Evolutionary conservation across 2,797 vertebrate species (phyloP).

Genomic region (Sparidentex hasta): DNA sequence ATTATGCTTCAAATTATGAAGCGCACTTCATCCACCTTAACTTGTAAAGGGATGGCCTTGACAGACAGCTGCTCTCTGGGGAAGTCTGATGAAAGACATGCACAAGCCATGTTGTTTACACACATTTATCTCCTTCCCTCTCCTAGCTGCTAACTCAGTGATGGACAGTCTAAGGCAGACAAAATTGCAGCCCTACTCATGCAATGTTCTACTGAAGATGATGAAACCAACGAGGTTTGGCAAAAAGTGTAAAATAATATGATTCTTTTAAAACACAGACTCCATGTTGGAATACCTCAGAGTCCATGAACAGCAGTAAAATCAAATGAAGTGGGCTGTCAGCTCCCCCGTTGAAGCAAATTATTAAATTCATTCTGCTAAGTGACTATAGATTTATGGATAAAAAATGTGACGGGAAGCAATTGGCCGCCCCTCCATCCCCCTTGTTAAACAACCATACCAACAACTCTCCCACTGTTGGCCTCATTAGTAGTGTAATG

Average conservation of each 20-base stretch:
- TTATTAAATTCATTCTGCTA: constrained; percentile 23
- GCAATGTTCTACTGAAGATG: neutral
- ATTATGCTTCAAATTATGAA: constrained; percentile 17
- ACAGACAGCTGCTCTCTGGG: neutral
- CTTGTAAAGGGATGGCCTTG: constrained; percentile 1
- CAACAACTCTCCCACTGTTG: constrained; percentile 38
- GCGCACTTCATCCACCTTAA: constrained; percentile 23
- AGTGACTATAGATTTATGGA: constrained; percentile 54
- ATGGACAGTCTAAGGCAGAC: neutral
- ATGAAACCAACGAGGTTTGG: neutral
- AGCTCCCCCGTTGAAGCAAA: neutral
- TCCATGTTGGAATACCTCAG: neutral
- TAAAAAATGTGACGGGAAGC: constrained; percentile 32
- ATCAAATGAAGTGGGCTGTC: neutral
- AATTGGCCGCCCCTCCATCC: constrained; percentile 20
- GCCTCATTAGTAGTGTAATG: constrained; percentile 61
- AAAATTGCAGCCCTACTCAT: neutral
- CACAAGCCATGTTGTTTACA: neutral
- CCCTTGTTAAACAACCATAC: constrained; percentile 43
- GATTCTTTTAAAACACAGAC: neutral
- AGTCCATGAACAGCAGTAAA: constrained; percentile 12
- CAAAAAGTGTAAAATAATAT: constrained; percentile 1
- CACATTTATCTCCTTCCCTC: neutral
- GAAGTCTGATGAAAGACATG: constrained; percentile 7
- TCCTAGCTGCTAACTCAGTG: neutral